phyloP scores from a whole-genome alignment of 2,797 vertebrate species.

The Morus bassanus region DNA sequence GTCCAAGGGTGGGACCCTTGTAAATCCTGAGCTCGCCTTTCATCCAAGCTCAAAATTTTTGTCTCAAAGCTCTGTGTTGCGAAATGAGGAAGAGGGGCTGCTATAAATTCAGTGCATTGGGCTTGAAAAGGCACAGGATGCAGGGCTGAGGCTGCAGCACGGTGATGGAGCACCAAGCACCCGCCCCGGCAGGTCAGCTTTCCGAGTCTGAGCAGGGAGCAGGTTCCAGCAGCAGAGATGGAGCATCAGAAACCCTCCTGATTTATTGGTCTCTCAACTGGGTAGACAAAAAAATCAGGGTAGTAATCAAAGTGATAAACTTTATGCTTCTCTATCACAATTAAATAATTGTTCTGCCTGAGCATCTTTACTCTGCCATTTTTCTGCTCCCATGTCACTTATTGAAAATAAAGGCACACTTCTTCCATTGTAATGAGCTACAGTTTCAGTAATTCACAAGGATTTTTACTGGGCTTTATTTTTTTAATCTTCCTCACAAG shows the following conservation, averaged over 20 bases:
- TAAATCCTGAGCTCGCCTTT: not conserved
- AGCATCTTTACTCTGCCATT: slow-evolving; percentile 45
- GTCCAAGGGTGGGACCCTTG: slow-evolving; percentile 33
- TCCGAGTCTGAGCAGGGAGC: not conserved
- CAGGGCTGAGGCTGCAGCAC: not conserved
- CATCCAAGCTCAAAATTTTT: not conserved
- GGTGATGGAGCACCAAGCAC: not conserved
- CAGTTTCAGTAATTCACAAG: slow-evolving; percentile 60
- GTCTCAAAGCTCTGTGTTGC: not conserved
- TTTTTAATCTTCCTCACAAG: slow-evolving; percentile 8
- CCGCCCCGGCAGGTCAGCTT: rapidly evolving
- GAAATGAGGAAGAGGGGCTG: not conserved
- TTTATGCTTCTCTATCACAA: slow-evolving; percentile 8
- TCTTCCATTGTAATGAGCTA: slow-evolving; percentile 51
- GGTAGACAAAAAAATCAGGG: not conserved
- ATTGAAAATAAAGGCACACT: slow-evolving; percentile 54
- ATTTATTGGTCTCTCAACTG: not conserved
- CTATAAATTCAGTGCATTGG: rapidly evolving
- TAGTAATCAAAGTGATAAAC: slow-evolving; percentile 22
- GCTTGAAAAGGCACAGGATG: not conserved
- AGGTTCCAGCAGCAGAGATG: not conserved
- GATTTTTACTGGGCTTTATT: slow-evolving; percentile 10
- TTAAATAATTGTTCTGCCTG: slow-evolving; percentile 57
- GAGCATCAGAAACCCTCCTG: not conserved
- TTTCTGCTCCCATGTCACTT: slow-evolving; percentile 43